A percentile compares a stretch with the other conserved stretches of the same genome.
phyloP scores from a whole-genome alignment of 2,797 vertebrate species.

The Carapus acus region DNA sequence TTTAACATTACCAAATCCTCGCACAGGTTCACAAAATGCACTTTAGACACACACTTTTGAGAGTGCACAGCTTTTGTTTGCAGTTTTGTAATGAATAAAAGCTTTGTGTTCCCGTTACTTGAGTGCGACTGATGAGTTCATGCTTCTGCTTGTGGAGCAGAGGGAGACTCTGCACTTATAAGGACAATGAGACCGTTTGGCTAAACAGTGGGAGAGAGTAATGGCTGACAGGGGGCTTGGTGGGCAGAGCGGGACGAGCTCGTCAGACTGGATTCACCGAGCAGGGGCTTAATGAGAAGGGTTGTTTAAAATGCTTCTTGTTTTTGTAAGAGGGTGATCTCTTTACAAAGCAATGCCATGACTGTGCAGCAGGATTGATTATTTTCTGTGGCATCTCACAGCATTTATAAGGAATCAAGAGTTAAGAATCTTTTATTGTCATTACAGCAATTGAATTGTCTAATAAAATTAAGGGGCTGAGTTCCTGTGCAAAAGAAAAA shows the following conservation, averaged over 20 bases:
- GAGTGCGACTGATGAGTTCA: slow-evolving; percentile 40
- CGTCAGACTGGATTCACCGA: slow-evolving; percentile 15
- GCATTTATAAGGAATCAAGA: too few relatives aligned
- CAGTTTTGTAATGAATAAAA: slow-evolving; percentile 59
- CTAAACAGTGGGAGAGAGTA: slow-evolving; percentile 43
- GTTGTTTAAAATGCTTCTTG: slow-evolving; percentile 22
- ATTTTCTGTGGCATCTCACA: too few relatives aligned
- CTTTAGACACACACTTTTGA: slow-evolving; percentile 39
- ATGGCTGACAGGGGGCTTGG: slow-evolving; percentile 19
- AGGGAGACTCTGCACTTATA: slow-evolving; percentile 60
- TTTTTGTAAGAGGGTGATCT: neutral
- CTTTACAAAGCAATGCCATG: neutral
- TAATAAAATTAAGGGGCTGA: too few relatives aligned
- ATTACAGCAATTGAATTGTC: too few relatives aligned
- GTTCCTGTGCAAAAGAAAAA: too few relatives aligned
- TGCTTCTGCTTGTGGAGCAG: slow-evolving; percentile 17
- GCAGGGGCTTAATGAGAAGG: slow-evolving; percentile 8
- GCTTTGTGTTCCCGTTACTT: slow-evolving; percentile 40
- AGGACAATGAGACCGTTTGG: slow-evolving; percentile 47
- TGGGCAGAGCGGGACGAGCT: slow-evolving; percentile 11
- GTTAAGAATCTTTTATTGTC: too few relatives aligned
- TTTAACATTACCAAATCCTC: slow-evolving; percentile 19
- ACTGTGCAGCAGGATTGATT: slow-evolving; percentile 53
- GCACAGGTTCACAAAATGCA: slow-evolving; percentile 33
- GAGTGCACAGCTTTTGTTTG: slow-evolving; percentile 13